Evolutionary conservation across 2,113 vertebrate species (phyloP).

Genomic region (Eidolon helvum): DNA sequence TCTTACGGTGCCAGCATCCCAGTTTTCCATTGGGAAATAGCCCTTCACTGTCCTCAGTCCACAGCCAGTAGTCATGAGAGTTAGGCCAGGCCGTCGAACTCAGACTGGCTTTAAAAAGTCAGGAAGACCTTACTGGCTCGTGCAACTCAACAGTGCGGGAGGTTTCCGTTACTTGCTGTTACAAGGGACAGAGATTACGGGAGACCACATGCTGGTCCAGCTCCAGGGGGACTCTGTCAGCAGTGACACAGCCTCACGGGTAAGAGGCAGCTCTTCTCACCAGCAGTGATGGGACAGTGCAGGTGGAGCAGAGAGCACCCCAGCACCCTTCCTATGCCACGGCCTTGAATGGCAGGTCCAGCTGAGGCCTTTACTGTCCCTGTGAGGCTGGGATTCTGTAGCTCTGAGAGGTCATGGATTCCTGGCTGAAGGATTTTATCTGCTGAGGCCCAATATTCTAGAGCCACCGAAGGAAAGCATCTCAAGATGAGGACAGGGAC

Average conservation of each 20-base stretch:
- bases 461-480: background rate
- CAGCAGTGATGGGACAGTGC: background rate
- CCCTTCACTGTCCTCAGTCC: background rate
- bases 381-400: background rate
- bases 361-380: background rate
- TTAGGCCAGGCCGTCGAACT: background rate
- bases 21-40: background rate
- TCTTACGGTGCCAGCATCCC: background rate
- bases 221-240: background rate
- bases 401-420: background rate
- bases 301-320: background rate
- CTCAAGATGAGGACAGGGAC: background rate
- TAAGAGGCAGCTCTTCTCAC: background rate
- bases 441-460: background rate
- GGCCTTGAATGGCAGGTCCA: background rate
- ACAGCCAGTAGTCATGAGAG: background rate
- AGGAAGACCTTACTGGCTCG: background rate
- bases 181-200: background rate
- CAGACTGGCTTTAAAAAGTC: background rate
- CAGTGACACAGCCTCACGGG: background rate
- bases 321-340: background rate
- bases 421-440: background rate
- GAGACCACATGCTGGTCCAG: background rate
- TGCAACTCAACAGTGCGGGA: background rate
- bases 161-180: too few species aligned